These are phyloP conservation scores for Amazona ochrocephala DNA, from an alignment of 2,797 vertebrate genomes.

Conservation along the genomic window DNA sequence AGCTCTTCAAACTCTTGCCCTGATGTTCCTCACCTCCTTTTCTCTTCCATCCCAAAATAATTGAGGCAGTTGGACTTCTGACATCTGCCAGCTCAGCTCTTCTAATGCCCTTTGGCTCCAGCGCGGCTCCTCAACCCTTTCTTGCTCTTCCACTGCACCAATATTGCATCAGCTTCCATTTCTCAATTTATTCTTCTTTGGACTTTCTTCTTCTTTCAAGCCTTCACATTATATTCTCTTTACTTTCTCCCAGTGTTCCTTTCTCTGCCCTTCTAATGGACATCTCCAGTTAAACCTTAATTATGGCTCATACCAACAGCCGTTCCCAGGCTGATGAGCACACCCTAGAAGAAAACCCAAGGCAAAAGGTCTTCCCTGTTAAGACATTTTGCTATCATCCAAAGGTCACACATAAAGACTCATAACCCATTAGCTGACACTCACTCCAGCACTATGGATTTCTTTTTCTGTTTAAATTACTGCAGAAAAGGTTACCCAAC, in stretches of 20 bases:
- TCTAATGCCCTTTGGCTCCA: neutral
- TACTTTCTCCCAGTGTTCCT: neutral
- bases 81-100: neutral
- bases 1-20: neutral
- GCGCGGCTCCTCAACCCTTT: neutral
- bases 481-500: neutral
- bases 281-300: slow-evolving; percentile 44
- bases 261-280: slow-evolving; percentile 9
- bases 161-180: neutral
- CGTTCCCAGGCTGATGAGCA: slow-evolving; percentile 1
- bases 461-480: slow-evolving; percentile 2
- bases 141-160: neutral
- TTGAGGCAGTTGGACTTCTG: neutral
- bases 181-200: neutral
- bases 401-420: neutral
- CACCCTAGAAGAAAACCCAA: neutral
- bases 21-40: neutral
- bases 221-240: slow-evolving; percentile 2
- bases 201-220: slow-evolving; percentile 3
- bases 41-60: neutral
- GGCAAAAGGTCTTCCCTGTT: neutral
- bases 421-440: neutral
- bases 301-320: neutral
- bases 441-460: neutral
- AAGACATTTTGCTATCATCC: neutral